Base-by-base conservation (phyloP, 2,888 invertebrate species). In the Polymixis lichenea region DNA sequence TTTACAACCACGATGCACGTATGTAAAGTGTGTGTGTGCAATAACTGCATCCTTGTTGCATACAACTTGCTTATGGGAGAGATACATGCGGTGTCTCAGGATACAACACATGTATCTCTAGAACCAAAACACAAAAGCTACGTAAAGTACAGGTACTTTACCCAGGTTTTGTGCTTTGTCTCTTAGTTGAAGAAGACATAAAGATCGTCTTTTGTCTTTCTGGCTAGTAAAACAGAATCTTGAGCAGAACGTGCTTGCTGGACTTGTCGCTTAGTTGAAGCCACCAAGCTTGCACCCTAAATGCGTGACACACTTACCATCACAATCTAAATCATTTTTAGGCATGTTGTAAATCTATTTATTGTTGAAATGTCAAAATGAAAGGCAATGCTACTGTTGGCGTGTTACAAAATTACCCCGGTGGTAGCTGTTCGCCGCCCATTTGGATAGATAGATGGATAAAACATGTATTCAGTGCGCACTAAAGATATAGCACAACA, bases 21-120 rank as follows among this genome's bases (percentile, higher is more conserved):
- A 72, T 75, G 72, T 73, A 66, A 60, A 67, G 71, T 67, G 53
- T 62, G 9, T 72, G 61, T 69, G 76, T 49, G 56, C 49, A 72
- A 51, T 77, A 77, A 82, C 62, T 72, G 61, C 70, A 72, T 77
- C 74, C 66, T 66, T 76, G 82, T 64, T 72, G 62, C 69, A 60
- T 25, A 51, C 22, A 65, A 56, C 56, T 72, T 68, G 49, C 65
- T 64, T n/a, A 13, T 46, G 7, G 69, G 65, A 32, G 17, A 46
- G 53, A 68, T 22, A 61, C 17, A 43, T 17, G 15, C 28, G 8
- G 32, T 53, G 49, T 38, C 6, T 3, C 38, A 38, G 3, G 38
- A 38, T 38, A 38, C 5, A 38, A 38, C 6, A 38, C 38, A 38
- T 38, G 38, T 28, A 2, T 11, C 13, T n/a, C 13, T 46, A 46